phyloP scores from a whole-genome alignment of 2,797 vertebrate species.

The Hybognathus amarus region DNA sequence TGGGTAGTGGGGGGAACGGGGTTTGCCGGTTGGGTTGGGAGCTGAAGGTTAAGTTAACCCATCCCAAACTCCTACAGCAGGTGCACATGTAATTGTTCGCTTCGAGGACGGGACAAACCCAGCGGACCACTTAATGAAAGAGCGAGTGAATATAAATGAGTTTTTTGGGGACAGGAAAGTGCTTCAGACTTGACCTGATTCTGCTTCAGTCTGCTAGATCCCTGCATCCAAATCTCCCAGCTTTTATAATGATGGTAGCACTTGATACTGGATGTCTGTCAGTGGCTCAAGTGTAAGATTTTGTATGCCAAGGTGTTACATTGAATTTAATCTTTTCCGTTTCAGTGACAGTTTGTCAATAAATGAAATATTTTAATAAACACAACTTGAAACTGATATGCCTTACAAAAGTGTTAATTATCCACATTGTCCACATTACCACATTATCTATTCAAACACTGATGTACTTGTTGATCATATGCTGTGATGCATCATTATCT shows the following conservation, averaged over 20 bases:
- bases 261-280: constrained; percentile 44
- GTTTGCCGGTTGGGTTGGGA: constrained; percentile 21
- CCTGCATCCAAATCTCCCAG: constrained; percentile 3
- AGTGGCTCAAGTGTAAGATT: constrained; percentile 43
- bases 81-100: constrained; percentile 61
- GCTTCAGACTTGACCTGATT: constrained; percentile 36
- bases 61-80: constrained; percentile 60
- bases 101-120: constrained; percentile 56
- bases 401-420: not conserved
- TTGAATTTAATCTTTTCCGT: not conserved
- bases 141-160: constrained; percentile 64
- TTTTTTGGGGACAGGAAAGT: constrained; percentile 57
- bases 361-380: not conserved
- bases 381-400: not conserved
- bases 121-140: constrained; percentile 59
- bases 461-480: not conserved
- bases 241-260: constrained; percentile 56
- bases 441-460: not conserved
- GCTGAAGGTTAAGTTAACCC: constrained; percentile 74
- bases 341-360: constrained; percentile 1
- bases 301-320: constrained; percentile 9
- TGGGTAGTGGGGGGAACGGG: constrained; percentile 59
- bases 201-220: constrained; percentile 11
- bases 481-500: not conserved
- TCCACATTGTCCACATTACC: not conserved